Conservation (phyloP, 2,797 vertebrate genomes). For the Muscicapa comitata region DNA sequence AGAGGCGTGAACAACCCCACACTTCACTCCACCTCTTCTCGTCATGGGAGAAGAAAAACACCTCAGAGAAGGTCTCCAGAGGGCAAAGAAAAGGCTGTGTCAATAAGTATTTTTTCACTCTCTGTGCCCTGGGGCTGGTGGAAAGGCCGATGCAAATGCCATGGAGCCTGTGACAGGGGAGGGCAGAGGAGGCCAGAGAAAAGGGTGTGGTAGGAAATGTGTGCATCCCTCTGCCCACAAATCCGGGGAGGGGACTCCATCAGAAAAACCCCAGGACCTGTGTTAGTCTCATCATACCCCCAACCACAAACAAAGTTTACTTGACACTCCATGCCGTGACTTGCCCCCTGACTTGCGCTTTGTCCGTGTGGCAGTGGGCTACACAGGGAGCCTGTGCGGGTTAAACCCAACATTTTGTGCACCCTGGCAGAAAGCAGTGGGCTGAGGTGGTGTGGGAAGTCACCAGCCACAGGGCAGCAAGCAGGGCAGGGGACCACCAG, state of each 20-base stretch:
- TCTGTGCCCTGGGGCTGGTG: accelerated
- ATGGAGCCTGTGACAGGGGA: accelerated
- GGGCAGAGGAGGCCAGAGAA: accelerated
- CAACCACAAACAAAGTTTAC: not conserved
- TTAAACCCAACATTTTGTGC: accelerated
- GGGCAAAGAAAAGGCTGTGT: not conserved
- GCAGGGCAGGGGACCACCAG: too few relatives aligned
- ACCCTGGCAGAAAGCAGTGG: not conserved
- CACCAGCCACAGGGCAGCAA: not conserved
- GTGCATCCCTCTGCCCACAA: not conserved
- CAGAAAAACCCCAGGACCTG: not conserved
- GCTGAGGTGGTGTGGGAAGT: not conserved
- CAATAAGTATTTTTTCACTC: not conserved
- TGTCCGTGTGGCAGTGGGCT: not conserved
- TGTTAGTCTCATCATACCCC: not conserved
- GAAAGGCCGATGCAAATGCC: accelerated
- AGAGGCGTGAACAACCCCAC: not conserved
- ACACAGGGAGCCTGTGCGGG: accelerated
- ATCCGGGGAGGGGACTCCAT: not conserved
- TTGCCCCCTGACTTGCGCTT: accelerated
- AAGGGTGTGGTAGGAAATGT: not conserved
- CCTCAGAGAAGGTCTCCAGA: not conserved
- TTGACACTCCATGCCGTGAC: not conserved
- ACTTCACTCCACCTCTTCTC: not conserved
- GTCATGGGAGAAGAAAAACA: not conserved